Evolutionary conservation across 2,797 vertebrate species (phyloP), one percentile per base, ranked within the genome.

Genomic region (Rhinophrynus dorsalis): DNA sequence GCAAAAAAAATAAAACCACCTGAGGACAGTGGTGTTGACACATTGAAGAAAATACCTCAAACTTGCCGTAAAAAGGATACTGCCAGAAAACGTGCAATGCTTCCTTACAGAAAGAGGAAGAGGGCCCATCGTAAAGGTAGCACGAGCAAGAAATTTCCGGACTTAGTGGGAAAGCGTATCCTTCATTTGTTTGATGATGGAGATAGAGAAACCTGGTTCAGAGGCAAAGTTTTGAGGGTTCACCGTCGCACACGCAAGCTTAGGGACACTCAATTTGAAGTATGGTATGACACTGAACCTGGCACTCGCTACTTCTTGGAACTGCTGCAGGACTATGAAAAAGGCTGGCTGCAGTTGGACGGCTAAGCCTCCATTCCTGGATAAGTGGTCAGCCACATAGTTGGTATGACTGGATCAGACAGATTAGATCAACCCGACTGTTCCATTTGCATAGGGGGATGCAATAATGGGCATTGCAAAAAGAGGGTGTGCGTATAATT

Each of bases 291-390:
- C 79, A 90, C 88, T 1, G 93, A 95, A 73, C 92, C 92, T 0
- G 91, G 91, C 52, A 93, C 91, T 89, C 90, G 87, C 72, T 93
- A 94, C 86, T 92, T 90, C 79, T 85, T 93, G 37, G 93, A 94
- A 83, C 86, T 95, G 77, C 77, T 92, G 32, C 83, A 91, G 15
- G 93, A 95, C 77, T 94, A 90, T 62, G 84, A 90, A 56, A 94
- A 93, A 71, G 93, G 93, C 45, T 94, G 92, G 93, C 82, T 95
- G 10, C 85, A 88, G 74, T 75, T 94, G 15, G 90, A 92, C 30
- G 84, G 88, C 42, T 90, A 79, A 80, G 12, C 11, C 27, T 12
- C 13, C 18, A n/a, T 9, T 23, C 11, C 6, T 11, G 50, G 35
- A 8, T 9, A 1, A 21, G 10, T 11, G 11, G 9, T 5, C 15